Conservation (phyloP, 2,888 invertebrate genomes). For the Cetonia aurata region DNA sequence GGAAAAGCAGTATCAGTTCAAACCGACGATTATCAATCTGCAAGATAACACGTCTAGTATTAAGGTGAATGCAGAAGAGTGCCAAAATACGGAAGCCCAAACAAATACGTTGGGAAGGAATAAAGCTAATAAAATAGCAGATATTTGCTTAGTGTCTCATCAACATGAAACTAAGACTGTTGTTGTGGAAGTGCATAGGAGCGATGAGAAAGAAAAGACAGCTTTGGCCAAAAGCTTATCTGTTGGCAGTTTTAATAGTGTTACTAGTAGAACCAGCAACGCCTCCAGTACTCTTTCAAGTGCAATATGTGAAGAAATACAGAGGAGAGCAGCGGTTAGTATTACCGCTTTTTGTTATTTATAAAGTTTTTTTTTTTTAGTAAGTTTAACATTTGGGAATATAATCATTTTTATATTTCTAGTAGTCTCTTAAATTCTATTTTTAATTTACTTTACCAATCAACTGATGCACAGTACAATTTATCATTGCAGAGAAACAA, state of each 20-base stretch:
- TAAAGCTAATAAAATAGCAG: slow-evolving; percentile 61
- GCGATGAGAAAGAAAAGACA: slow-evolving; percentile 60
- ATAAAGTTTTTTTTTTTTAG: too few species aligned
- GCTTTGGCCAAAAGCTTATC: slow-evolving; percentile 63
- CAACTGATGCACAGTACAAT: background rate
- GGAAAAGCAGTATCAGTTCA: slow-evolving; percentile 70
- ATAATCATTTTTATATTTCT: background rate
- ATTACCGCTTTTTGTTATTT: slow-evolving; percentile 16
- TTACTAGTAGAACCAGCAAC: slow-evolving; percentile 62
- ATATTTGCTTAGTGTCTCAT: slow-evolving; percentile 66
- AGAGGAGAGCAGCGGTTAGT: slow-evolving; percentile 75
- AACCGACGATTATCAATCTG: slow-evolving; percentile 80
- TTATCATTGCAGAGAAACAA: slow-evolving; percentile 32
- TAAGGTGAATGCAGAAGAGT: slow-evolving; percentile 69
- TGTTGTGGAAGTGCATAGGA: slow-evolving; percentile 82
- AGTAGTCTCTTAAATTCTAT: too few species aligned
- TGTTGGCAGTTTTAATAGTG: slow-evolving; percentile 62
- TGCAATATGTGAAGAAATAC: slow-evolving; percentile 79
- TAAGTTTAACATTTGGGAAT: background rate
- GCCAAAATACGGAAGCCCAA: slow-evolving; percentile 65
- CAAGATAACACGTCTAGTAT: slow-evolving; percentile 80
- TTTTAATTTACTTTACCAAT: background rate
- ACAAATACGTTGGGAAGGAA: slow-evolving; percentile 55
- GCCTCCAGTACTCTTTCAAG: slow-evolving; percentile 72
- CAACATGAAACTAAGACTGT: slow-evolving; percentile 75